Percentiles rank a stretch among this genome's conserved stretches.
phyloP scores from a whole-genome alignment of 2,113 vertebrate genomes.

The Solea solea region DNA sequence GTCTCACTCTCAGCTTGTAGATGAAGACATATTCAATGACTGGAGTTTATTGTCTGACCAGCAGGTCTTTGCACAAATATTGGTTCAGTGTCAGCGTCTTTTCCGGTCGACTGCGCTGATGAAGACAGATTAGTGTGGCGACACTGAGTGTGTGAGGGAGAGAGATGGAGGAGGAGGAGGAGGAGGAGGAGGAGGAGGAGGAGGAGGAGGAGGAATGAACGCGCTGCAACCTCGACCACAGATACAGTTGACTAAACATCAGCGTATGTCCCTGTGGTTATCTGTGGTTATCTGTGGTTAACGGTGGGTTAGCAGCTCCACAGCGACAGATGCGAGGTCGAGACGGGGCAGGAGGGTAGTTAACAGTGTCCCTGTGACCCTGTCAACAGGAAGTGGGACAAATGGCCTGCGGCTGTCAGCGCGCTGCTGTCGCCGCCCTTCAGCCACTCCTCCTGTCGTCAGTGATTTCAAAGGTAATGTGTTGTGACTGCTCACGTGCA shows the following conservation, averaged over 20 bases:
- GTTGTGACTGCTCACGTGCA: neutral
- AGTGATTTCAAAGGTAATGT: constrained; percentile 13
- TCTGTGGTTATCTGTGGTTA: constrained; percentile 3
- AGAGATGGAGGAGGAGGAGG: neutral
- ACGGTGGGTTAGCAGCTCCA: neutral
- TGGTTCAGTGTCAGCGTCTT: constrained; percentile 28
- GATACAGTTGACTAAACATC: constrained; percentile 30
- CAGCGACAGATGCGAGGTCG: constrained; percentile 7
- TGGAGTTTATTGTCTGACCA: neutral
- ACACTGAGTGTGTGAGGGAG: constrained; percentile 8
- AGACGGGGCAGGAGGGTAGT: constrained; percentile 29
- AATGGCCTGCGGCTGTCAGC: constrained; percentile 48
- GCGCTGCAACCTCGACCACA: constrained; percentile 9
- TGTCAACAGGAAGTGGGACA: constrained; percentile 65
- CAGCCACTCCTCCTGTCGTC: constrained; percentile 26
- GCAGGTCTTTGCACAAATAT: constrained; percentile 24
- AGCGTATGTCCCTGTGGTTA: constrained; percentile 15
- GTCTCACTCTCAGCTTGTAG: constrained; percentile 10
- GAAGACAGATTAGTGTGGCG: constrained; percentile 24
- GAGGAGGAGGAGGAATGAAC: neutral
- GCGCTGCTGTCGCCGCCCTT: constrained; percentile 32
- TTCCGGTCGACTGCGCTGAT: constrained; percentile 20
- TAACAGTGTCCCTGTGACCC: constrained; percentile 56
- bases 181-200: neutral
- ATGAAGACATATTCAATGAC: constrained; percentile 23